Percentiles rank a stretch among this genome's conserved stretches.
phyloP scores from a whole-genome alignment of 2,888 invertebrate genomes.

The Lycia hirtaria region DNA sequence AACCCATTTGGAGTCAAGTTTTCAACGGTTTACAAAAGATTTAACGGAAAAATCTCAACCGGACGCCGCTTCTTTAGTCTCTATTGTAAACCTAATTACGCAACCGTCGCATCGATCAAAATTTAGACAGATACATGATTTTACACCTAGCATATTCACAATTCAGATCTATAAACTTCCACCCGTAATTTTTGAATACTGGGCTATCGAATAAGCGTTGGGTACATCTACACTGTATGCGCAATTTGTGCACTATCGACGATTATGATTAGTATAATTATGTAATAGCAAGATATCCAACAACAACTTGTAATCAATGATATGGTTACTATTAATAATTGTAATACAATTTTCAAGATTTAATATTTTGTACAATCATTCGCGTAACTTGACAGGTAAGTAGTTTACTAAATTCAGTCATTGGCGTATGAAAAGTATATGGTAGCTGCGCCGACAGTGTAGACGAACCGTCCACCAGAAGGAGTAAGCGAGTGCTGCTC shows the following conservation, averaged over 20 bases:
- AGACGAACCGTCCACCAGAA: constrained; percentile 64
- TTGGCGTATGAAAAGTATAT: background rate
- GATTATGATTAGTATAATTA: too few species aligned
- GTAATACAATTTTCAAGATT: too few species aligned
- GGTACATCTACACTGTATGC: constrained; percentile 68
- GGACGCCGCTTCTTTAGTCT: constrained; percentile 74
- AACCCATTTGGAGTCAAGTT: constrained; percentile 1
- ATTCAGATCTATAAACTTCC: constrained; percentile 40
- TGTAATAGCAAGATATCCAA: too few species aligned
- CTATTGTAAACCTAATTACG: constrained; percentile 56
- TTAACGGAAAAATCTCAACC: constrained; percentile 55
- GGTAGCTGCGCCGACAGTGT: constrained; percentile 64
- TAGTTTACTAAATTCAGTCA: background rate
- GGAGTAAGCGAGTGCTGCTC: constrained; percentile 81
- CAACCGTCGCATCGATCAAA: constrained; percentile 77
- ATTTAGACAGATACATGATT: constrained; percentile 25
- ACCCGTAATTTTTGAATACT: constrained; percentile 47
- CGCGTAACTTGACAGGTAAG: background rate
- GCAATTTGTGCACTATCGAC: constrained; percentile 43
- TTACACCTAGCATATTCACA: constrained; percentile 33
- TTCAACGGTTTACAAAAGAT: constrained; percentile 15
- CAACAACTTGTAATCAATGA: too few species aligned
- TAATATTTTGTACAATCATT: too few species aligned
- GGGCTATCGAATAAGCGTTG: constrained; percentile 54
- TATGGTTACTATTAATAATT: too few species aligned